Evolutionary conservation across 1,140 invertebrate species (phyloP).

Genomic region (Ptiloglossa arizonensis): DNA sequence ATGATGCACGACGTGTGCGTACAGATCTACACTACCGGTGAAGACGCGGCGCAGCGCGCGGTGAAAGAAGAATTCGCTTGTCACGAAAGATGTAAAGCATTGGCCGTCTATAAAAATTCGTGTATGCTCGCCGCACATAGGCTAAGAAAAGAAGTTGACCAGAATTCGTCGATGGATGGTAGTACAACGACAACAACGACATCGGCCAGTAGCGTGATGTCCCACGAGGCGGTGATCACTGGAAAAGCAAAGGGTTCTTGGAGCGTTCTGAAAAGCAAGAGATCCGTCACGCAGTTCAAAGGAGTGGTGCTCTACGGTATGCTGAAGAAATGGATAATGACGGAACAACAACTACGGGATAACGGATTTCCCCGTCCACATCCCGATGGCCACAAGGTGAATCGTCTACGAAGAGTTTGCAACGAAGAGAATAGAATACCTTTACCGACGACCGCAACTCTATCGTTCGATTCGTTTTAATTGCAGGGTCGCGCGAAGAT

Average conservation of each 20-base stretch:
- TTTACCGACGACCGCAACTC: not conserved
- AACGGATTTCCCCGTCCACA: constrained; percentile 93
- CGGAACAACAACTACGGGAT: constrained; percentile 89
- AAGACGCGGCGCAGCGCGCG: constrained; percentile 85
- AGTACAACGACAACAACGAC: constrained; percentile 63
- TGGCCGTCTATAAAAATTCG: constrained; percentile 92
- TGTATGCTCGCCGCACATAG: constrained; percentile 90
- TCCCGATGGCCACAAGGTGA: constrained; percentile 77
- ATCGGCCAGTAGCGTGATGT: constrained; percentile 79
- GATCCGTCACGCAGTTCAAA: constrained; percentile 77
- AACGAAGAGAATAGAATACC: not conserved
- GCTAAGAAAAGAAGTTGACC: constrained; percentile 86
- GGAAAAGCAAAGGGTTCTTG: constrained; percentile 87
- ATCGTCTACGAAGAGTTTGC: not conserved
- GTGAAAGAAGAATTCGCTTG: constrained; percentile 90
- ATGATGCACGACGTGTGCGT: constrained; percentile 93
- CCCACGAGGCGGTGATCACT: constrained; percentile 86
- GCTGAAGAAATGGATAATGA: constrained; percentile 85
- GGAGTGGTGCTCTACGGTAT: constrained; percentile 75
- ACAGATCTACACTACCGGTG: constrained; percentile 87
- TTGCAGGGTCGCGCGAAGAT: constrained; percentile 83
- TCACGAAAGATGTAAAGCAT: constrained; percentile 89
- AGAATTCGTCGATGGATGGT: constrained; percentile 75
- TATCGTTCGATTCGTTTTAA: constrained; percentile 4
- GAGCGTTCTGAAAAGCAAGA: constrained; percentile 86